phyloP scores from a whole-genome alignment of 2,888 invertebrate genomes.

The Proisotoma minuta region DNA sequence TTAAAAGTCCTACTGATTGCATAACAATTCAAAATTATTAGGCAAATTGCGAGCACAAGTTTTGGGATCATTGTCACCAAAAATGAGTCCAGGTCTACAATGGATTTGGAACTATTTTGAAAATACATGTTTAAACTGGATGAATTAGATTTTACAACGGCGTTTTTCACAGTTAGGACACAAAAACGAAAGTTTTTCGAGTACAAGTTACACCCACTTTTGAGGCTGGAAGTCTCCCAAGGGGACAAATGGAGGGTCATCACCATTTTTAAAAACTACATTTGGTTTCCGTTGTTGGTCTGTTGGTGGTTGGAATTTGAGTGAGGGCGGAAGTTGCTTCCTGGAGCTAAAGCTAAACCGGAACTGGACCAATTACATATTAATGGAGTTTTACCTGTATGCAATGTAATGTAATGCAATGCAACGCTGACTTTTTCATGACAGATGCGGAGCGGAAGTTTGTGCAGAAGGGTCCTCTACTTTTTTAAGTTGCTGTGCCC shows the following conservation, averaged over 20 bases:
- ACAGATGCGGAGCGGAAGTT: too few relatives aligned
- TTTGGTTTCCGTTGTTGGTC: too few relatives aligned
- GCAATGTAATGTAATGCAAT: too few relatives aligned
- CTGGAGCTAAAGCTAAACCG: too few relatives aligned
- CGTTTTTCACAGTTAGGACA: slow-evolving; percentile 42
- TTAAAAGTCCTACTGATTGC: too few relatives aligned
- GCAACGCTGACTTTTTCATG: too few relatives aligned
- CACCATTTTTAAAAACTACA: slow-evolving; percentile 32
- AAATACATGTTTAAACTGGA: slow-evolving; percentile 34
- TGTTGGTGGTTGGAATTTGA: too few relatives aligned
- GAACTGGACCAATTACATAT: too few relatives aligned
- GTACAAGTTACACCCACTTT: slow-evolving; percentile 45
- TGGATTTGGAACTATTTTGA: slow-evolving; percentile 40
- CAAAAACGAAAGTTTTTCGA: slow-evolving; percentile 43
- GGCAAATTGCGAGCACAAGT: slow-evolving; percentile 39
- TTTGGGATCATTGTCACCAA: slow-evolving; percentile 43
- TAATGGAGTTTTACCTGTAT: too few relatives aligned
- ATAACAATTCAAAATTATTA: slow-evolving; percentile 41
- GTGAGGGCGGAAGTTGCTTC: too few relatives aligned
- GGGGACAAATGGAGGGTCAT: slow-evolving; percentile 45
- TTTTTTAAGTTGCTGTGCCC: too few relatives aligned
- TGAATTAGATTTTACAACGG: slow-evolving; percentile 24
- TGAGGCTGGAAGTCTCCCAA: slow-evolving; percentile 44
- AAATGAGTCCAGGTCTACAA: slow-evolving; percentile 43
- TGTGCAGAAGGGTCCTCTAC: too few relatives aligned